These are phyloP conservation scores for Celastrina argiolus DNA, from an alignment of 2,888 invertebrate genomes.

Conservation along the genomic window DNA sequence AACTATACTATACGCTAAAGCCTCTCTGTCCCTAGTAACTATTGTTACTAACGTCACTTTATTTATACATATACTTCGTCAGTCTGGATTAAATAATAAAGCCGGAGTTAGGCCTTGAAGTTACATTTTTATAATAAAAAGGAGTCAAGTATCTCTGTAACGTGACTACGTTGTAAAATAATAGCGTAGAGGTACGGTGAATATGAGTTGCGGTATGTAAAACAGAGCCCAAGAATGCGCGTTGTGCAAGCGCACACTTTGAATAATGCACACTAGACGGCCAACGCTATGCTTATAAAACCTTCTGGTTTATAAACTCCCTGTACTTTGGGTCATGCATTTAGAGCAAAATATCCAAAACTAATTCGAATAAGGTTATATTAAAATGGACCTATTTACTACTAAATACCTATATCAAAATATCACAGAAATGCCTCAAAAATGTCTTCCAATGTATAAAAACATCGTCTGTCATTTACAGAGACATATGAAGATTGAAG, in stretches of 20 bases:
- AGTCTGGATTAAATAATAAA: too few species aligned
- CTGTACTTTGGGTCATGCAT: not conserved
- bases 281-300: constrained; percentile 15
- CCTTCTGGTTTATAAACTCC: constrained; percentile 18
- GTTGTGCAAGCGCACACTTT: constrained; percentile 49
- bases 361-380: not conserved
- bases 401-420: too few species aligned
- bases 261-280: constrained; percentile 54
- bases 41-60: too few species aligned
- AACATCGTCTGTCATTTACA: too few species aligned
- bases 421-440: too few species aligned
- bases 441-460: too few species aligned
- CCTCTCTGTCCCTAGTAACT: too few species aligned
- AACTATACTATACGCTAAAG: too few species aligned
- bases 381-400: too few species aligned
- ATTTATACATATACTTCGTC: too few species aligned
- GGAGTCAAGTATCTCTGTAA: not conserved
- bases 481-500: too few species aligned
- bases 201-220: constrained; percentile 46
- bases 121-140: not conserved
- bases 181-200: constrained; percentile 6
- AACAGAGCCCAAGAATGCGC: constrained; percentile 48
- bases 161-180: not conserved
- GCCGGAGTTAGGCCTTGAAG: too few species aligned
- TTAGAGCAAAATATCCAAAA: not conserved